Percentiles rank a stretch among this genome's conserved stretches.
phyloP scores from a whole-genome alignment of 2,888 invertebrate species.

The Lochmaea capreae region DNA sequence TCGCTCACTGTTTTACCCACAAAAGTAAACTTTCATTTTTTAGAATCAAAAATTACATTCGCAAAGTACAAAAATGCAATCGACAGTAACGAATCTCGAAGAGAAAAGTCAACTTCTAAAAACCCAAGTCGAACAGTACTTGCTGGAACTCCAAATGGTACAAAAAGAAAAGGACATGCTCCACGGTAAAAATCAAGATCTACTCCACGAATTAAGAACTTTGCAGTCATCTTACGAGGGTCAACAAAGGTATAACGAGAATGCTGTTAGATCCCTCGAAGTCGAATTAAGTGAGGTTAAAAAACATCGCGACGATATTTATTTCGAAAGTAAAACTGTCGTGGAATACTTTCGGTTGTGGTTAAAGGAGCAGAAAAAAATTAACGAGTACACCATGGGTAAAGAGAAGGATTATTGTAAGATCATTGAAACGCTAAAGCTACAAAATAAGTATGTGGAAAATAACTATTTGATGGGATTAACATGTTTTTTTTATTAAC shows the following conservation, averaged over 20 bases:
- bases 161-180: conserved; percentile 56
- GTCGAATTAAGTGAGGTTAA: conserved; percentile 58
- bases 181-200: conserved; percentile 55
- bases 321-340: conserved; percentile 61
- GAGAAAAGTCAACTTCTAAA: conserved; percentile 54
- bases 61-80: conserved; percentile 53
- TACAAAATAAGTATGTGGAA: conserved; percentile 54
- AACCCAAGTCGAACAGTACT: conserved; percentile 57
- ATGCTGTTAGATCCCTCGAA: conserved; percentile 58
- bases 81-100: conserved; percentile 51
- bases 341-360: conserved; percentile 61
- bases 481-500: neutral
- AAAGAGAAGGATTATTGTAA: conserved; percentile 54
- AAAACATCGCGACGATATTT: conserved; percentile 59
- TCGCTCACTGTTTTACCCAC: too few relatives aligned
- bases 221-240: conserved; percentile 52
- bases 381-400: conserved; percentile 55
- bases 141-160: conserved; percentile 51
- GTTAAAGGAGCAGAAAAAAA: conserved; percentile 62
- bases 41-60: conserved; percentile 59
- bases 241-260: conserved; percentile 54
- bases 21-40: conserved; percentile 31
- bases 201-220: conserved; percentile 55
- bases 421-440: conserved; percentile 54
- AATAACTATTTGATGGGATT: neutral